Conservation (phyloP, 35 echinoderm and acorn worm genomes). For the Ophioderma brevispina region DNA sequence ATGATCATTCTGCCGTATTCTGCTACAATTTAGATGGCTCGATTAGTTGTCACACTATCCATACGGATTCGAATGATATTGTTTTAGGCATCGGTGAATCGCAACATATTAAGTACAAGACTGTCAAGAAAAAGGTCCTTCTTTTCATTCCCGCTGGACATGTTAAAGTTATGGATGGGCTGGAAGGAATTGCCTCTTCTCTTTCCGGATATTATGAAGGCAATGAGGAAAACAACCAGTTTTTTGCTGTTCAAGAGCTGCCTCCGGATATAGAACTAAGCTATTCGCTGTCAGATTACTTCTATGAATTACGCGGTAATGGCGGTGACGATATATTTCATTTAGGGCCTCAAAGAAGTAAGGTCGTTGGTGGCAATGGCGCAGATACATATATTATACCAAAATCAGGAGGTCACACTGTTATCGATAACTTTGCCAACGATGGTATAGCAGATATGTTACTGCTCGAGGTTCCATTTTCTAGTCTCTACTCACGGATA, state of each 20-base stretch:
- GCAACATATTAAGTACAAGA: constrained; percentile 12
- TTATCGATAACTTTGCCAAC: neutral
- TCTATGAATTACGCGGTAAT: constrained; percentile 5
- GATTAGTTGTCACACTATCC: neutral
- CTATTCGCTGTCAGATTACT: neutral
- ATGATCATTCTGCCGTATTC: neutral
- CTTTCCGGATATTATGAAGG: neutral
- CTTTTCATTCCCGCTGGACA: neutral
- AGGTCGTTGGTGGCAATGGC: neutral
- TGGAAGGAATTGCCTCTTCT: neutral
- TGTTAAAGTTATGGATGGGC: constrained; percentile 12
- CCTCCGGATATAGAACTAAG: neutral
- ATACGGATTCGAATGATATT: neutral
- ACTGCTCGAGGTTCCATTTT: neutral
- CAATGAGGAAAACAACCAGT: neutral
- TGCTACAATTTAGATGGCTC: constrained; percentile 14
- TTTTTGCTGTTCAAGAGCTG: constrained; percentile 6
- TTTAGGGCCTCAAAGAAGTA: constrained; percentile 10
- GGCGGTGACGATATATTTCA: neutral
- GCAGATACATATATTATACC: neutral
- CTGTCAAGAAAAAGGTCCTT: neutral
- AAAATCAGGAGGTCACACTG: neutral
- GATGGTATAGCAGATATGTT: neutral
- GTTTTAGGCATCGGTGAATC: constrained; percentile 7
- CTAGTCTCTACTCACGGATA: constrained; percentile 8